phyloP scores from a whole-genome alignment of 64 coral and sea anemone species.

The Platygyra sinensis region DNA sequence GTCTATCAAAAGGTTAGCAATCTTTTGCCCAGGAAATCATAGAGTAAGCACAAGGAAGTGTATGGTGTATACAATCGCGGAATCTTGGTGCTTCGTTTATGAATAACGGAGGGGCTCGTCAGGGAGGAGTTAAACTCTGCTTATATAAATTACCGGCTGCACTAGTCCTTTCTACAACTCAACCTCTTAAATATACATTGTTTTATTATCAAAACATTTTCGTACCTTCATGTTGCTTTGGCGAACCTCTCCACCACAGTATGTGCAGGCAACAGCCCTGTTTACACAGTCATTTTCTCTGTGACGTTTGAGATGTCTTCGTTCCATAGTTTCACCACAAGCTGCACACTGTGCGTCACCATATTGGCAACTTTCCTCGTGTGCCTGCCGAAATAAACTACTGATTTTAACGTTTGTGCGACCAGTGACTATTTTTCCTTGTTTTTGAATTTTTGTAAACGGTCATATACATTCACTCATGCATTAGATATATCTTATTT shows the following conservation, averaged over 20 bases:
- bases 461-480: no score
- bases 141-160: background rate
- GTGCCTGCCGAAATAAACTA: background rate
- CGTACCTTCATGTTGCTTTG: conserved; percentile 24
- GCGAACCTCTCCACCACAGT: conserved; percentile 7
- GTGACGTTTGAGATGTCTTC: conserved; percentile 5
- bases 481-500: no score
- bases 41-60: no score
- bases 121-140: background rate
- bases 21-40: no score
- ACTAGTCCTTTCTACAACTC: background rate
- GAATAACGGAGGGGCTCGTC: no score
- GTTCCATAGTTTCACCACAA: conserved; percentile 14
- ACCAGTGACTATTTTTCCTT: no score
- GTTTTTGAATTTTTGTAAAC: no score
- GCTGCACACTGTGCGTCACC: conserved; percentile 12
- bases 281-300: background rate
- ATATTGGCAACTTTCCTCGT: conserved; percentile 32
- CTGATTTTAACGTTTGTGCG: no score
- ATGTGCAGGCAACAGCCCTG: conserved; percentile 9
- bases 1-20: no score
- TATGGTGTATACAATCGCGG: no score
- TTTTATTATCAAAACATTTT: background rate
- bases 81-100: no score
- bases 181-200: background rate